Percentiles rank a stretch among this genome's conserved stretches.
These are phyloP conservation scores for Ptychoptera contaminata DNA, from an alignment of 2,888 invertebrate species.

Conservation along the genomic window DNA sequence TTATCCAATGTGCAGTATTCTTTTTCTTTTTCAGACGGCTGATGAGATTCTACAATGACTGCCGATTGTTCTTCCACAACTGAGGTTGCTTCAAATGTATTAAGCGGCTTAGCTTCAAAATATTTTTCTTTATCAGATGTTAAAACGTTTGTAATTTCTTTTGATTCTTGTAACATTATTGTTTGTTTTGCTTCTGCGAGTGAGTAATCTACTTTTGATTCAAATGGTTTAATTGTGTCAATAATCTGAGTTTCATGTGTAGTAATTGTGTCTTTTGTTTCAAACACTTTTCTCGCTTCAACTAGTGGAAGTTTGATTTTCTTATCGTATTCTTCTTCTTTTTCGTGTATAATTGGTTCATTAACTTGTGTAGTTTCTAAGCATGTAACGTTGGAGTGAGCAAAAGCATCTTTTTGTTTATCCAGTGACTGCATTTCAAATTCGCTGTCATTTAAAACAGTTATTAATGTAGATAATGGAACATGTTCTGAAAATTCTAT, in stretches of 20 bases:
- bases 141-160: slow-evolving; percentile 40
- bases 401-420: slow-evolving; percentile 29
- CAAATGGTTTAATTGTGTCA: slow-evolving; percentile 37
- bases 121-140: slow-evolving; percentile 48
- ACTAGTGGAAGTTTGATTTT: slow-evolving; percentile 35
- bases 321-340: slow-evolving; percentile 39
- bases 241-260: slow-evolving; percentile 41
- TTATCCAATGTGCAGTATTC: slow-evolving; percentile 5
- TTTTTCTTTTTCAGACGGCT: slow-evolving; percentile 19
- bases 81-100: background rate
- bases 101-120: slow-evolving; percentile 6
- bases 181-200: slow-evolving; percentile 36
- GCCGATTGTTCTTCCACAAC: slow-evolving; percentile 1
- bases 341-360: slow-evolving; percentile 47
- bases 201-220: slow-evolving; percentile 36
- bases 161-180: slow-evolving; percentile 32
- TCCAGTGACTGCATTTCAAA: slow-evolving; percentile 32
- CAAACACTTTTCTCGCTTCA: slow-evolving; percentile 41
- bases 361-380: slow-evolving; percentile 42
- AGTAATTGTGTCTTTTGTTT: slow-evolving; percentile 41
- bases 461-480: slow-evolving; percentile 41
- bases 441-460: slow-evolving; percentile 45
- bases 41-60: slow-evolving; percentile 5
- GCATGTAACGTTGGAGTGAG: slow-evolving; percentile 34
- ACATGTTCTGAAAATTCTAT: slow-evolving; percentile 44